Evolutionary conservation across 2,113 vertebrate genomes (phyloP).

Genomic region (zebrafish (Danio rerio)): GRCz12tu NC_133199.1:34781001-34781500

Average conservation of each 20-base stretch:
- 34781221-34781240: constrained; percentile 34
- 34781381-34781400: neutral
- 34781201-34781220: constrained; percentile 48
- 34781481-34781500: no score
- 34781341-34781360: constrained; percentile 6
- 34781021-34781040: constrained; percentile 66
- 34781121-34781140: constrained; percentile 60
- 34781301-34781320: neutral
- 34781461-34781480: no score
- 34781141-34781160: constrained; percentile 55
- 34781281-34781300: constrained; percentile 16
- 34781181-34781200: constrained; percentile 45
- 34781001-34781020: constrained; percentile 66
- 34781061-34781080: constrained; percentile 33
- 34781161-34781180: constrained; percentile 50
- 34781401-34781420: neutral
- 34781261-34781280: neutral
- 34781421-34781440: no score
- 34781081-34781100: constrained; percentile 48
- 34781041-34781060: constrained; percentile 53
- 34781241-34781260: neutral
- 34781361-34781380: constrained; percentile 2
- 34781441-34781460: no score
- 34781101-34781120: constrained; percentile 59
- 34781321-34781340: neutral